A percentile compares a stretch with the other conserved stretches of the same genome.
Evolutionary conservation across 2,797 vertebrate species (phyloP).

Genomic region (Betta splendens): DNA sequence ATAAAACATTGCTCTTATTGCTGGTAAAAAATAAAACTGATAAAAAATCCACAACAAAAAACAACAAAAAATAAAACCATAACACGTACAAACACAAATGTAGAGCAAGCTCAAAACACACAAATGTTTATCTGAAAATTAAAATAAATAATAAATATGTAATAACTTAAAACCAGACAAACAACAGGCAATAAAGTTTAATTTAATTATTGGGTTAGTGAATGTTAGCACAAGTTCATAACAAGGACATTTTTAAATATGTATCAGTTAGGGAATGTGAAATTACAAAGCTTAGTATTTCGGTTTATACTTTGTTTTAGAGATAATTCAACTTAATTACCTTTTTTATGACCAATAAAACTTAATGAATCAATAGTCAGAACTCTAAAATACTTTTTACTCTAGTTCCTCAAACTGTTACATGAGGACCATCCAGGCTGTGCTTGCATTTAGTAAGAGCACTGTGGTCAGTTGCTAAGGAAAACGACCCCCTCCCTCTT

Average conservation of each 20-base stretch:
- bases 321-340: background rate
- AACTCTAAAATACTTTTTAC: conserved; percentile 1
- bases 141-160: conserved; percentile 44
- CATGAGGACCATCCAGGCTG: background rate
- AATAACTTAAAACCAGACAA: conserved; percentile 49
- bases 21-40: conserved; percentile 1
- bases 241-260: background rate
- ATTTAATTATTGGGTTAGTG: conserved; percentile 43
- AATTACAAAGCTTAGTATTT: background rate
- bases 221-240: background rate
- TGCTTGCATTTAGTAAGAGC: background rate
- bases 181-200: conserved; percentile 23
- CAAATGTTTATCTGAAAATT: conserved; percentile 33
- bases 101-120: conserved; percentile 4
- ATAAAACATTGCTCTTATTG: conserved; percentile 11
- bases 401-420: background rate
- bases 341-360: background rate
- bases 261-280: background rate
- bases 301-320: background rate
- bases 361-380: background rate
- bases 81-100: conserved; percentile 2
- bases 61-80: conserved; percentile 6
- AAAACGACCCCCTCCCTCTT: conserved; percentile 78
- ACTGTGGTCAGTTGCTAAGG: conserved; percentile 44
- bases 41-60: conserved; percentile 6